Evolutionary conservation across 2,113 vertebrate species (phyloP).

Genomic region (Chlamydotis undulata): DNA sequence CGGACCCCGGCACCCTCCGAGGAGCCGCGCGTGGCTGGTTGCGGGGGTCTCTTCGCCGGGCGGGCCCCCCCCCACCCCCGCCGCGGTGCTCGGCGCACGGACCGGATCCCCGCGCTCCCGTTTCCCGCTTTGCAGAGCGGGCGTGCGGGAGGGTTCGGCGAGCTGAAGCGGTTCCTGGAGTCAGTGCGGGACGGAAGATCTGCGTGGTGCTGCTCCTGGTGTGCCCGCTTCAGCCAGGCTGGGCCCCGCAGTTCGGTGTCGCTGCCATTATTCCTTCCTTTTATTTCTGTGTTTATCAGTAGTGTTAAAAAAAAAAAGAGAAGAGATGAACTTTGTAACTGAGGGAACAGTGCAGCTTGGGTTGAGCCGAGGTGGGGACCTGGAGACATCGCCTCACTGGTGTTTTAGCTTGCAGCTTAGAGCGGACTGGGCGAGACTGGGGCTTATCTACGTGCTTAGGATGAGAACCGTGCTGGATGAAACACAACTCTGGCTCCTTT

Average conservation of each 20-base stretch:
- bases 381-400: not conserved
- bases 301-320: not conserved
- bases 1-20: too few species aligned
- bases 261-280: not conserved
- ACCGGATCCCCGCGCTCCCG: too few species aligned
- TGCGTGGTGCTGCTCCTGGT: too few species aligned
- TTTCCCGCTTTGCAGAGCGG: too few species aligned
- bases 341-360: not conserved
- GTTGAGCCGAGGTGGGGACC: not conserved
- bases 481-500: not conserved
- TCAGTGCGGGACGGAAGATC: accelerated
- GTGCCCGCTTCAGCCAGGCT: too few species aligned
- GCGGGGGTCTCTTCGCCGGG: too few species aligned
- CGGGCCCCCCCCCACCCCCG: too few species aligned
- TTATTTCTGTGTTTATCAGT: not conserved
- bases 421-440: not conserved
- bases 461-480: not conserved
- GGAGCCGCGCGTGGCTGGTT: too few species aligned
- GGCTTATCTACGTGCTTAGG: accelerated
- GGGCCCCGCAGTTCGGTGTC: not conserved
- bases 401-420: too few species aligned
- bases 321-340: not conserved
- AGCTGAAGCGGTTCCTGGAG: not conserved
- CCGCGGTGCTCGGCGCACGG: too few species aligned
- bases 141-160: too few species aligned